A percentile compares a stretch with the other conserved stretches of the same genome.
These are phyloP conservation scores for Ephestia elutella DNA, from an alignment of 1,140 invertebrate species.

Conservation along the genomic window DNA sequence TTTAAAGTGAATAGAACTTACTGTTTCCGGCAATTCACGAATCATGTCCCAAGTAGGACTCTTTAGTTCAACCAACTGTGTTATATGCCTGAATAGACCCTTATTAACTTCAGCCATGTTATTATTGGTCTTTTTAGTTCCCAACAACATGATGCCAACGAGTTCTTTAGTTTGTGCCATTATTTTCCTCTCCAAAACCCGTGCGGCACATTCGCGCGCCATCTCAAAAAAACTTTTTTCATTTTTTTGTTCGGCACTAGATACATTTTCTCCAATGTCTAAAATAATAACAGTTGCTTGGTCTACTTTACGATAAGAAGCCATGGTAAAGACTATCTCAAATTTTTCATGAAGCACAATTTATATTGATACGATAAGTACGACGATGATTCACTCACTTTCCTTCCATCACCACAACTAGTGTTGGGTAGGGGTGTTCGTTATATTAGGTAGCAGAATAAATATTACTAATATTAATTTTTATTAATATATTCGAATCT, in stretches of 20 bases:
- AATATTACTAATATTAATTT: too few relatives aligned
- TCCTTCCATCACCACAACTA: neutral
- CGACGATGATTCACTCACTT: neutral
- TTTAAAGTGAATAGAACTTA: too few relatives aligned
- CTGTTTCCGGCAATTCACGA: conserved; percentile 45
- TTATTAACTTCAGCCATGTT: conserved; percentile 35
- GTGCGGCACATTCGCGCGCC: conserved; percentile 43
- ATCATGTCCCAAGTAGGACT: conserved; percentile 60
- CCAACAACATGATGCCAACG: conserved; percentile 57
- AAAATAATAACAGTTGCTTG: conserved; percentile 63
- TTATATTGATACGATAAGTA: too few relatives aligned
- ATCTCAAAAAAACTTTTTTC: conserved; percentile 52
- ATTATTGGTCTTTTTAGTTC: conserved; percentile 55
- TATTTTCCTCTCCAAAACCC: conserved; percentile 67
- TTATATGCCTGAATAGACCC: conserved; percentile 45
- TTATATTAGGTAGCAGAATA: too few relatives aligned
- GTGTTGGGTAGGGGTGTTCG: too few relatives aligned
- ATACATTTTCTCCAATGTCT: conserved; percentile 56
- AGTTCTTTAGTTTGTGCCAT: conserved; percentile 57
- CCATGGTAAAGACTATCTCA: conserved; percentile 28
- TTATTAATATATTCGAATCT: too few relatives aligned
- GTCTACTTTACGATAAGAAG: conserved; percentile 33
- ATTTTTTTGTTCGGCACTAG: conserved; percentile 36
- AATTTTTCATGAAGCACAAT: neutral
- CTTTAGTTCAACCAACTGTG: conserved; percentile 41